These are phyloP conservation scores for Illadopsis cleaveri DNA, from an alignment of 2,113 vertebrate species.

Conservation along the genomic window DNA sequence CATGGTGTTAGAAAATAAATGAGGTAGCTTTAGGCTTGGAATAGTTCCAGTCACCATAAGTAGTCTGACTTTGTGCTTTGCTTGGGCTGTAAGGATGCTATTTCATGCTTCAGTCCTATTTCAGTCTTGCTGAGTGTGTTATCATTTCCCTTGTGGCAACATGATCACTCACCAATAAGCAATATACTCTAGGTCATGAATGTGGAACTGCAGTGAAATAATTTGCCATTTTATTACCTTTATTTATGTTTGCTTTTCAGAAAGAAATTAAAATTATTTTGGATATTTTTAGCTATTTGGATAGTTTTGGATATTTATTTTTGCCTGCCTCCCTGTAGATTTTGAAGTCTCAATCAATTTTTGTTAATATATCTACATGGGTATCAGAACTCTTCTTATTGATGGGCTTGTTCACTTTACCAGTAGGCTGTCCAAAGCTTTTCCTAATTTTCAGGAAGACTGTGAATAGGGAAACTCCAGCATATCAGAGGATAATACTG, in stretches of 20 bases:
- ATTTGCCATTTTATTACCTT: not conserved
- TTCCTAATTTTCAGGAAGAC: not conserved
- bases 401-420: not conserved
- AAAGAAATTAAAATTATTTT: not conserved
- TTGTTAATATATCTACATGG: not conserved
- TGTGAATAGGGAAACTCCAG: not conserved
- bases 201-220: not conserved
- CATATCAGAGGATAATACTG: not conserved
- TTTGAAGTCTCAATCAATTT: not conserved
- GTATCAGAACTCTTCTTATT: not conserved
- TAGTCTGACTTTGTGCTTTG: not conserved
- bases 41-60: slow-evolving; percentile 11
- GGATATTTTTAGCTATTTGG: not conserved
- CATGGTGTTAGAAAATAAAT: slow-evolving; percentile 32
- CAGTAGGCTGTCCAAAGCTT: not conserved
- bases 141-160: not conserved
- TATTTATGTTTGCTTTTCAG: not conserved
- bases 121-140: not conserved
- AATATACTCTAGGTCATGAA: not conserved
- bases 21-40: slow-evolving; percentile 24
- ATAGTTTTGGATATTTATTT: not conserved
- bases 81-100: not conserved
- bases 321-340: not conserved
- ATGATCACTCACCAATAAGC: not conserved
- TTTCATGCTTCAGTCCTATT: not conserved